phyloP scores from a whole-genome alignment of 2,797 vertebrate genomes.

The Dallia pectoralis region DNA sequence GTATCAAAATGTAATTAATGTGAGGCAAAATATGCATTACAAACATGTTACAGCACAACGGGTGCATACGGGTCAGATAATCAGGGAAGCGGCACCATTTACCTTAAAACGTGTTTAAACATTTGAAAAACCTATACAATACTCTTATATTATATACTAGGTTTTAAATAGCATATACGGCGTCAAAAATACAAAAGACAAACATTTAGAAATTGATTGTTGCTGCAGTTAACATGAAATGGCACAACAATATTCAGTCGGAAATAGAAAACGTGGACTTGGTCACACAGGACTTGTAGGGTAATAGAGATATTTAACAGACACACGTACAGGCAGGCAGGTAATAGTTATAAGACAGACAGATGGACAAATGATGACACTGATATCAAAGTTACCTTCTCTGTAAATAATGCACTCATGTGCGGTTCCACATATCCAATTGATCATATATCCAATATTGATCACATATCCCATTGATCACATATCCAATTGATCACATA shows the following conservation, averaged over 20 bases:
- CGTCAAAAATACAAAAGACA: not conserved
- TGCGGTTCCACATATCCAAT: conserved; percentile 35
- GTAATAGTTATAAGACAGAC: conserved; percentile 2
- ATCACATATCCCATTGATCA: too few species aligned
- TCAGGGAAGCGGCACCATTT: not conserved
- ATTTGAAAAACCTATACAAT: too few species aligned
- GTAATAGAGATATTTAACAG: not conserved
- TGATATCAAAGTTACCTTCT: conserved; percentile 43
- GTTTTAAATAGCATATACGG: not conserved
- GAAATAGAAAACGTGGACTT: not conserved
- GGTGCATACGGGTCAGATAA: not conserved
- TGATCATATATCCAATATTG: too few species aligned
- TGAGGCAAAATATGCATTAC: not conserved
- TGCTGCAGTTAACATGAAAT: not conserved
- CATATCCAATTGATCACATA: too few species aligned
- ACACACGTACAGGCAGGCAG: not conserved
- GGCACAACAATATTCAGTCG: not conserved
- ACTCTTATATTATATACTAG: too few species aligned
- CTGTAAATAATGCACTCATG: conserved; percentile 31
- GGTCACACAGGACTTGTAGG: not conserved
- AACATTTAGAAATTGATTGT: not conserved
- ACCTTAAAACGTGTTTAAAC: too few species aligned
- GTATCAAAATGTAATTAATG: not conserved
- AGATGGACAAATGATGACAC: not conserved
- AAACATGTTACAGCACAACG: not conserved